Conservation (phyloP, 2,797 vertebrate genomes). For the Salarias fasciatus region DNA sequence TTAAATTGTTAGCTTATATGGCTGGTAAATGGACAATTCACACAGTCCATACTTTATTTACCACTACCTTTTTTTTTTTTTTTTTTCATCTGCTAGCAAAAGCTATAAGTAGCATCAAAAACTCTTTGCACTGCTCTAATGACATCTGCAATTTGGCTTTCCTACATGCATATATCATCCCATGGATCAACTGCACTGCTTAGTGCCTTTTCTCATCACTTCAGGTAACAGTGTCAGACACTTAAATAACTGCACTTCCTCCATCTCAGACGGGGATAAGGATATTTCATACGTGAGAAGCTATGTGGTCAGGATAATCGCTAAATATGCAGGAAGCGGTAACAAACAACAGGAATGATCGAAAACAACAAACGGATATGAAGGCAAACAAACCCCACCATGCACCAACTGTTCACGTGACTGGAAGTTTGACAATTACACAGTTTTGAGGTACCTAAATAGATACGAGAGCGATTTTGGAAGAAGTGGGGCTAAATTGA, state of each 20-base stretch:
- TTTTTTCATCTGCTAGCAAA: not conserved
- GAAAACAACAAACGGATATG: constrained; percentile 3
- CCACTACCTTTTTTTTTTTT: not conserved
- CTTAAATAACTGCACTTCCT: constrained; percentile 17
- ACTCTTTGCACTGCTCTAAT: constrained; percentile 10
- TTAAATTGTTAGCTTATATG: constrained; percentile 19
- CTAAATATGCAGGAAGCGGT: constrained; percentile 6
- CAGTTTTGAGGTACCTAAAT: constrained; percentile 26
- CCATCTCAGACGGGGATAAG: not conserved
- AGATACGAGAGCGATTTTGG: constrained; percentile 22
- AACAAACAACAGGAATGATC: constrained; percentile 6
- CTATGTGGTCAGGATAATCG: not conserved
- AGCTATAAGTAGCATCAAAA: not conserved
- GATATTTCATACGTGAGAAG: not conserved
- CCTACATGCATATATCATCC: not conserved
- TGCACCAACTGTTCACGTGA: not conserved
- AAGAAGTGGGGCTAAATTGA: constrained; percentile 37
- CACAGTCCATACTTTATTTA: not conserved
- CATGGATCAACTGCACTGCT: not conserved
- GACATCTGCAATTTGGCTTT: constrained; percentile 17
- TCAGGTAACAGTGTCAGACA: constrained; percentile 10
- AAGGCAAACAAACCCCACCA: constrained; percentile 23
- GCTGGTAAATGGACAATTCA: constrained; percentile 4
- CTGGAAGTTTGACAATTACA: constrained; percentile 29
- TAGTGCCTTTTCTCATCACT: constrained; percentile 12